A percentile compares a stretch with the other conserved stretches of the same genome.
These are phyloP conservation scores for Drosophila picticornis DNA, from an alignment of 2,888 invertebrate genomes.

Conservation along the genomic window DNA sequence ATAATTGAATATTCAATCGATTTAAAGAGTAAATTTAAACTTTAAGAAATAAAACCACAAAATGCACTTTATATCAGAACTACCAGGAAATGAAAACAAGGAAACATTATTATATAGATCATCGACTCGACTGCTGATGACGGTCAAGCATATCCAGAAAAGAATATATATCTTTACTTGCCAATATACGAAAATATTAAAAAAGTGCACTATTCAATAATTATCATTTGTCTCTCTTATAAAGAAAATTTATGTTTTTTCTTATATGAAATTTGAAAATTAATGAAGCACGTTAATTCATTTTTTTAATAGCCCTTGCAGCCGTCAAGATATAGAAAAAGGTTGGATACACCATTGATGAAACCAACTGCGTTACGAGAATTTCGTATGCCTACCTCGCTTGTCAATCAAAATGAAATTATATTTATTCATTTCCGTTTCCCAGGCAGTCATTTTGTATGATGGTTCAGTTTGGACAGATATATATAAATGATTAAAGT, in stretches of 20 bases:
- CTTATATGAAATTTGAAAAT: neutral
- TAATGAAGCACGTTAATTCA: neutral
- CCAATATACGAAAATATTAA: neutral
- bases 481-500: neutral
- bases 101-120: too few relatives aligned
- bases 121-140: too few relatives aligned
- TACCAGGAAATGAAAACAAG: too few relatives aligned
- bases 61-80: too few relatives aligned
- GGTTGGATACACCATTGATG: neutral
- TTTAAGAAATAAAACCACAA: neutral
- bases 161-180: too few relatives aligned
- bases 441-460: neutral
- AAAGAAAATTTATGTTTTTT: neutral
- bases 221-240: neutral
- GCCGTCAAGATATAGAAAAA: neutral
- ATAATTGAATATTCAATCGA: neutral
- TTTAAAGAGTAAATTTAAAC: too few relatives aligned
- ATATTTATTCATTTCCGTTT: neutral
- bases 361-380: neutral
- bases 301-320: neutral
- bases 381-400: neutral
- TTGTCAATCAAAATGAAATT: neutral
- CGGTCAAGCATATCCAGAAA: too few relatives aligned
- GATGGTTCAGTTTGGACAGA: neutral
- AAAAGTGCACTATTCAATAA: neutral